Evolutionary conservation across 2,797 vertebrate species (phyloP), one percentile per base, ranked within the genome.

Genomic region (Urophycis tenuis): DNA sequence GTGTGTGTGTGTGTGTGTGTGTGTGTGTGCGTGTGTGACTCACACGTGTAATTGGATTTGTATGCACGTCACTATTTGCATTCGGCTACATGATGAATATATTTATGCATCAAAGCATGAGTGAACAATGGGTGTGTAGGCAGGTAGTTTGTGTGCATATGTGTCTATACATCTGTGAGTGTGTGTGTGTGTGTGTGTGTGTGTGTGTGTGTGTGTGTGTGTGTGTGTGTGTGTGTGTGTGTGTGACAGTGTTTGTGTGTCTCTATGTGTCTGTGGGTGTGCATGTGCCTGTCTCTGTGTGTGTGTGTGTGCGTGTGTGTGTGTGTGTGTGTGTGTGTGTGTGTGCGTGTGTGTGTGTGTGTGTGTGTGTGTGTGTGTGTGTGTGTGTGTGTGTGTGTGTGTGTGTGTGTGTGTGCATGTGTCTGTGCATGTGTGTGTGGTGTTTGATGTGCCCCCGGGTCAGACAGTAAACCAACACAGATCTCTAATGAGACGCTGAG

Each of bases 401-500:
- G 71, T 72, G 71, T 8, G 33, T 72, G 71, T 33, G 33, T 36
- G 33, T 25, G 71, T 72, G 71, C 22, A 33, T 35, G 33, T 32
- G 33, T 72, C 32, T 32, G 71, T 35, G 33, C 19, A 3, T 33
- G 31, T 71, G 22, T 72, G 75, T 53, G 36, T 72, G 49, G 34
- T 71, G 49, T 73, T 32, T 74, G 22, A n/a, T 60, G 12, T 19
- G 19, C 73, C 79, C 72, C 45, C 76, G 34, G 69, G 73, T 45
- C 19, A 49, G 9, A 33, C 12, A 72, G 33, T 22, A 22, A 64
- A 74, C 72, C 70, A 76, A 69, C 29, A 72, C 39, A n/a, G 36
- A 33, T 10, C 45, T 73, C 36, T 75, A 73, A 75, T 75, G 78
- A 75, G 49, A 41, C 71, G 72, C 35, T 41, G 41, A 17, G 49